Conservation (phyloP, 1,140 invertebrate species). For the Danaus plexippus region DNA sequence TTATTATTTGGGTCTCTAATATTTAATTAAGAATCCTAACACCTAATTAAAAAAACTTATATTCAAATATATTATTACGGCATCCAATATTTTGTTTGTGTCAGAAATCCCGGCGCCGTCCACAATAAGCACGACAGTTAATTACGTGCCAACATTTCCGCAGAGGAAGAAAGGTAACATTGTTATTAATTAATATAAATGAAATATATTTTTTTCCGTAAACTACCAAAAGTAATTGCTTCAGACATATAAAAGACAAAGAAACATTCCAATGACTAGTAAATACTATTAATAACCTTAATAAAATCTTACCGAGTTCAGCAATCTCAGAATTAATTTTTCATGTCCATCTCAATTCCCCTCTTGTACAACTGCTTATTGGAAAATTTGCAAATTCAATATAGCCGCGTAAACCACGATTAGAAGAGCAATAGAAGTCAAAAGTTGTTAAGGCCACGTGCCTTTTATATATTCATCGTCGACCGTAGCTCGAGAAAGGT, state of each 20-base stretch:
- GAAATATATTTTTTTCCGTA: neutral
- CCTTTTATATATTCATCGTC: conserved; percentile 55
- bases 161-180: conserved; percentile 61
- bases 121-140: conserved; percentile 74
- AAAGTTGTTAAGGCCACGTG: conserved; percentile 44
- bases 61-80: conserved; percentile 2
- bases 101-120: conserved; percentile 81
- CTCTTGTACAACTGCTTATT: conserved; percentile 25
- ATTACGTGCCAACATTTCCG: conserved; percentile 63
- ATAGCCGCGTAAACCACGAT: conserved; percentile 42
- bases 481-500: conserved; percentile 43
- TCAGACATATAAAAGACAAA: conserved; percentile 12
- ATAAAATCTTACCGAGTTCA: conserved; percentile 35
- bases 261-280: conserved; percentile 28
- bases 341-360: conserved; percentile 34
- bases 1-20: no score
- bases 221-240: neutral
- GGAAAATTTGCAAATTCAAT: conserved; percentile 44
- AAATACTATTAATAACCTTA: conserved; percentile 28
- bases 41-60: no score
- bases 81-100: conserved; percentile 26
- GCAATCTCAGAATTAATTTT: conserved; percentile 42
- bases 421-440: conserved; percentile 39
- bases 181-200: conserved; percentile 13
- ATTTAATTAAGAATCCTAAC: no score